A percentile compares a stretch with the other conserved stretches of the same genome.
These are phyloP conservation scores for Grammomys dolichurus DNA, from an alignment of 2,113 vertebrate genomes.

Conservation along the genomic window DNA sequence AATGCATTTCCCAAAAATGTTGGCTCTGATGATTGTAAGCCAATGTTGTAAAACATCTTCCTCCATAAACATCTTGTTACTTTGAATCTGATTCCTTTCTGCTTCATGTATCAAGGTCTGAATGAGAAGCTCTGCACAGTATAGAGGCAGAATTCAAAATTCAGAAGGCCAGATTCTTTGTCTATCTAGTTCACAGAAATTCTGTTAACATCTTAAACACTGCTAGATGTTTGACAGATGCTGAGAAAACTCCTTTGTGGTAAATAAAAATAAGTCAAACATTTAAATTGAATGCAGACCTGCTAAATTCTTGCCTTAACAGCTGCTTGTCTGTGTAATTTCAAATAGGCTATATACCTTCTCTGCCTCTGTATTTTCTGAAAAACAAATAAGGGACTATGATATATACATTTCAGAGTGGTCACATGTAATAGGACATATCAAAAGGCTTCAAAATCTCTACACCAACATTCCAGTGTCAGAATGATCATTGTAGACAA, in stretches of 20 bases:
- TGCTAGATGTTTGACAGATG: neutral
- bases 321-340: neutral
- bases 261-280: neutral
- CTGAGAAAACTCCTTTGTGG: neutral
- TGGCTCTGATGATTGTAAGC: neutral
- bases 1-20: neutral
- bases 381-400: neutral
- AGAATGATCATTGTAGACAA: neutral
- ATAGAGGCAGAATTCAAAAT: neutral
- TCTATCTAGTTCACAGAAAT: neutral
- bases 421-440: neutral
- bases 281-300: neutral
- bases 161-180: neutral
- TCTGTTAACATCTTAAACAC: neutral
- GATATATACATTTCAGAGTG: neutral
- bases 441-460: neutral
- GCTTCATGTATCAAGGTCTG: neutral
- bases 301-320: neutral
- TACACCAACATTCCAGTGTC: neutral
- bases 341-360: neutral
- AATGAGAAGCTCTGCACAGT: neutral
- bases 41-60: neutral
- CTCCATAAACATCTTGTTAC: neutral
- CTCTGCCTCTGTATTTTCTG: slow-evolving; percentile 20
- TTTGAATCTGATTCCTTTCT: neutral